These are phyloP conservation scores for Balaeniceps rex DNA, from an alignment of 2,113 vertebrate genomes.

Conservation along the genomic window DNA sequence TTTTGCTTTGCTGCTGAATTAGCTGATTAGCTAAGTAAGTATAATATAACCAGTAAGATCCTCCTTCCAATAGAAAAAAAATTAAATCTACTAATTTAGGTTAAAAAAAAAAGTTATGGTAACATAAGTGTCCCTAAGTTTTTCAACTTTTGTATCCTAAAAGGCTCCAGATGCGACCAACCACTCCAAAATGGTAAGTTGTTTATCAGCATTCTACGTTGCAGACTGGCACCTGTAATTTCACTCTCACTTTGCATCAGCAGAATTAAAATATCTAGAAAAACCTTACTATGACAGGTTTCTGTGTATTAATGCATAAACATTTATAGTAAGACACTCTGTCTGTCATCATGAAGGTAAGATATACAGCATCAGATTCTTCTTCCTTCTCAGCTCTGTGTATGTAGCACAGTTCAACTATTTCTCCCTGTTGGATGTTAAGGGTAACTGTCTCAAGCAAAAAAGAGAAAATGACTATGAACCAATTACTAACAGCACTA, in stretches of 20 bases:
- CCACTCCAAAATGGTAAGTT: constrained; percentile 67
- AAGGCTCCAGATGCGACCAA: constrained; percentile 69
- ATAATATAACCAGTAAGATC: constrained; percentile 17
- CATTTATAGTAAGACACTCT: not conserved
- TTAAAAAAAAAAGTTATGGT: constrained; percentile 68
- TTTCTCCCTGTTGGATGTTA: not conserved
- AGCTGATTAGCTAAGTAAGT: constrained; percentile 31
- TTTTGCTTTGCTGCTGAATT: constrained; percentile 27
- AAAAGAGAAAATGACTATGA: not conserved
- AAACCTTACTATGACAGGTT: constrained; percentile 28
- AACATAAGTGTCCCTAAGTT: constrained; percentile 68
- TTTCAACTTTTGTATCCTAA: constrained; percentile 72
- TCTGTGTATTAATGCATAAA: constrained; percentile 23
- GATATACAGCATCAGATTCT: not conserved
- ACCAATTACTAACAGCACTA: not conserved
- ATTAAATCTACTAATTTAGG: constrained; percentile 55
- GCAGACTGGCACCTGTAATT: constrained; percentile 66
- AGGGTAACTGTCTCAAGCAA: not conserved
- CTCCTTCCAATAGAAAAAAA: not conserved
- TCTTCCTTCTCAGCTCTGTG: not conserved
- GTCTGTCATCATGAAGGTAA: not conserved
- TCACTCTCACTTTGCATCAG: constrained; percentile 65
- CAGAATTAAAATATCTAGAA: constrained; percentile 58
- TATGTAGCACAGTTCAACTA: not conserved
- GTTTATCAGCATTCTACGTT: constrained; percentile 67